Base-by-base conservation (phyloP, 37 sponge, comb jelly and placozoan species). In the Spongilla lacustris region DNA sequence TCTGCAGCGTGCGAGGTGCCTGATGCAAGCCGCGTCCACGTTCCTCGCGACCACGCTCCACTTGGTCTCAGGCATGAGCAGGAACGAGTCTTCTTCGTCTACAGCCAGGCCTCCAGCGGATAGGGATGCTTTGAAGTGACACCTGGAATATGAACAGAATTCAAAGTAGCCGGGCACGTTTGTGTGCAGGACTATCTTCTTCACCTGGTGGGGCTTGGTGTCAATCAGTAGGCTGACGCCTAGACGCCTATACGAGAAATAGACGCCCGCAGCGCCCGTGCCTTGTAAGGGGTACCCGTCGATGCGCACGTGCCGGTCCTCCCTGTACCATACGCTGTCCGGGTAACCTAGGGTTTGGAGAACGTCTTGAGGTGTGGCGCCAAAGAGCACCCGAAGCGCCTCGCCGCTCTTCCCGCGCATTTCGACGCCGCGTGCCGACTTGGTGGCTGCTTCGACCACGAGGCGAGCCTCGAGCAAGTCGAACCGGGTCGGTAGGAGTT, bases 101-200 rank as follows among this genome's bases (percentile, higher is more conserved):
- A 32, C 33, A n/a, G 25, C 34, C n/a, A 36, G 25, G n/a, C n/a
- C 36, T 22, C 33, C 33, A n/a, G 5, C 8, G 1, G 68, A 29
- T 24, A 80, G 26, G 29, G 67, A 50, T 12, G 66, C 26, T 67
- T 80, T 80, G 32, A 29, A 80, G n/a, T 67, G 46, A 58, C 81
- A 80, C 33, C 81, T 49, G 67, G 34, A 67, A 26, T 80, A 80
- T 22, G 31, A 22, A 28, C 67, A 34, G 32, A 80, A 50, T 22
- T 80, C 68, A 80, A 67, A 50, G 32, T 66, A 67, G 81, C 66
- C 32, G 67, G 81, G 81, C 29, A 80, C 31, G 32, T 80, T 80
- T 30, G 81, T 67, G 81, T 80, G 81, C 8, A 80, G 33, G 26
- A 80, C 67, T 3, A 80, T 34, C 33, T 80, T 80, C 66, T 58